These are phyloP conservation scores for Eurystomus gularis DNA, from an alignment of 2,113 vertebrate genomes.

Conservation along the genomic window DNA sequence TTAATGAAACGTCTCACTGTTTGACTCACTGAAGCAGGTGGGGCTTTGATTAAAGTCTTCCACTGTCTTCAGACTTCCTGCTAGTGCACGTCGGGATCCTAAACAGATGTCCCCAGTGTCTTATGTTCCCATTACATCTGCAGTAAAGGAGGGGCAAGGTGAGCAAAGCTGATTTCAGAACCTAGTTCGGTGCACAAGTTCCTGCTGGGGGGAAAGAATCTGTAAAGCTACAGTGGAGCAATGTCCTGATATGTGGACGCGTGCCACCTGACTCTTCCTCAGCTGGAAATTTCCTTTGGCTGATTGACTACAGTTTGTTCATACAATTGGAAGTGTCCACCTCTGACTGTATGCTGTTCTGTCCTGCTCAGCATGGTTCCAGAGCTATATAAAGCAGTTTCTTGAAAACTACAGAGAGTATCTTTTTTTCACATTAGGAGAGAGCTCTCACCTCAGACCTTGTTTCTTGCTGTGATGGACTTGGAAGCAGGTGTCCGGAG, in stretches of 20 bases:
- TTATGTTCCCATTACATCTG: not conserved
- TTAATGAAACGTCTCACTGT: not conserved
- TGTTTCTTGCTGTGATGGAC: not conserved
- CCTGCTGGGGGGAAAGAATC: not conserved
- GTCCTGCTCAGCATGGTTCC: not conserved
- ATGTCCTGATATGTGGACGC: rapidly evolving
- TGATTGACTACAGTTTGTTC: rapidly evolving
- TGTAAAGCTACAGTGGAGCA: not conserved
- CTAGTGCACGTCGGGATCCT: not conserved
- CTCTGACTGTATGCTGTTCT: not conserved
- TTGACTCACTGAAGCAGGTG: not conserved
- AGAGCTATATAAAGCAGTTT: not conserved
- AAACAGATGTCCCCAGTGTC: not conserved
- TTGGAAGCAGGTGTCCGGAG: not conserved
- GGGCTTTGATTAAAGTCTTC: not conserved
- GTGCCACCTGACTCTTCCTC: not conserved
- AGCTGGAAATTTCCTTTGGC: not conserved
- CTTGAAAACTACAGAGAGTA: not conserved
- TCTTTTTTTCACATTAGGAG: not conserved
- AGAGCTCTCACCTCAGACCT: not conserved
- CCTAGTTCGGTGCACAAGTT: not conserved
- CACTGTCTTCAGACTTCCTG: not conserved
- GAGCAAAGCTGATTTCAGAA: not conserved
- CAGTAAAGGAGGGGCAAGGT: not conserved
- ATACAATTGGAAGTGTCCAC: no score